phyloP scores from a whole-genome alignment of 64 coral and sea anemone species.

The Orbicella faveolata region DNA sequence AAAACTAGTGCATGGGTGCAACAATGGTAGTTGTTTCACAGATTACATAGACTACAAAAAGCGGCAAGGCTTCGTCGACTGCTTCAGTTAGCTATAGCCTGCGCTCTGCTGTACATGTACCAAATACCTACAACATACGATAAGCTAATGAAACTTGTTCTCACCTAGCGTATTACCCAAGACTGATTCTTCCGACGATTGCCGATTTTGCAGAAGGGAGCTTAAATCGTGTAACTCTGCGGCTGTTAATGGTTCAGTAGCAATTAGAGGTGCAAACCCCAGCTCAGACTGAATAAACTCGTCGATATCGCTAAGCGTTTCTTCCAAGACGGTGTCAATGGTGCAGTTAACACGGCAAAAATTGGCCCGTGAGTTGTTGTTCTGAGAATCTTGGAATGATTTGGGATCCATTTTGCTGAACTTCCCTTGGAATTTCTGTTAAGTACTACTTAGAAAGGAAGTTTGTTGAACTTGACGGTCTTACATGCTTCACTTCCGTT shows the following conservation, averaged over 20 bases:
- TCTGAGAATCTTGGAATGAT: background rate
- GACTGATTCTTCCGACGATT: background rate
- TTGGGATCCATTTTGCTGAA: background rate
- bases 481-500: background rate
- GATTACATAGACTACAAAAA: too few species aligned
- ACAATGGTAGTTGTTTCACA: too few species aligned
- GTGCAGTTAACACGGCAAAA: background rate
- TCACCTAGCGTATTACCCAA: background rate
- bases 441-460: background rate
- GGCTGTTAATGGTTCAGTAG: background rate
- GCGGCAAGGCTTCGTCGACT: too few species aligned
- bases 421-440: background rate
- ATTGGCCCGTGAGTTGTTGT: background rate
- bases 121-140: too few species aligned
- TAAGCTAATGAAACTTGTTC: background rate
- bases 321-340: background rate
- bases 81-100: too few species aligned
- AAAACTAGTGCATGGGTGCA: too few species aligned
- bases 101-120: too few species aligned
- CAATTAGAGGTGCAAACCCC: background rate
- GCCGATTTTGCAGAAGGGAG: background rate
- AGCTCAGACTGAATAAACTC: slow-evolving; percentile 34
- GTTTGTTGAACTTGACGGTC: background rate
- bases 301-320: slow-evolving; percentile 5
- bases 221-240: background rate